phyloP scores from a whole-genome alignment of 2,797 vertebrate species.

The Acanthurus lineatus region DNA sequence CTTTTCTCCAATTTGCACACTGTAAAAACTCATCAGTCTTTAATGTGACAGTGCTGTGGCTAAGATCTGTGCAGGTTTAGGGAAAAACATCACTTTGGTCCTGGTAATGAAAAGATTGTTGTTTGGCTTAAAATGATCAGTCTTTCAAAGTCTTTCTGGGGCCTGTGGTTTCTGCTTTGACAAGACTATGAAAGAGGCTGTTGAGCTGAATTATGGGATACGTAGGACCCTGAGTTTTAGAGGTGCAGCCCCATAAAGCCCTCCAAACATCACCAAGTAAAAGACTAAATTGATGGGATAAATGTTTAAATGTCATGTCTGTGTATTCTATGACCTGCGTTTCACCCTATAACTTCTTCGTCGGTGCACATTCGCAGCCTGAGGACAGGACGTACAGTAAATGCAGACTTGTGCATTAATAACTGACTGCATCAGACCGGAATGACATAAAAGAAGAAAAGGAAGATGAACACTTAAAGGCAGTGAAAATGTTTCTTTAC shows the following conservation, averaged over 20 bases:
- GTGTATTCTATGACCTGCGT: not conserved
- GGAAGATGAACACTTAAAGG: slow-evolving; percentile 1
- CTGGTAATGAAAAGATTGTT: no score
- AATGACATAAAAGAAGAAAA: slow-evolving; percentile 25
- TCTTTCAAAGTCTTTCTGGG: no score
- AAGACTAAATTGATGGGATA: slow-evolving; percentile 1
- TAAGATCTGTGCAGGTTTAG: no score
- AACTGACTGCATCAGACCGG: not conserved
- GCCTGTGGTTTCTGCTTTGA: no score
- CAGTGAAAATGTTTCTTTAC: not conserved
- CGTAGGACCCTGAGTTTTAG: not conserved
- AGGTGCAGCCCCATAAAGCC: not conserved
- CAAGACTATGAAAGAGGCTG: not conserved
- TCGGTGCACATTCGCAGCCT: slow-evolving; percentile 39
- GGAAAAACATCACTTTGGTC: no score
- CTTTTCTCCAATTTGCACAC: no score
- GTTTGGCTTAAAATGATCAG: no score
- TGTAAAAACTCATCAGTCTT: no score
- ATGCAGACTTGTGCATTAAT: slow-evolving; percentile 32
- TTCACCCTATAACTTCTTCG: slow-evolving; percentile 24
- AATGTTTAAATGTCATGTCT: slow-evolving; percentile 10
- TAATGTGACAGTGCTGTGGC: no score
- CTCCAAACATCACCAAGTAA: not conserved
- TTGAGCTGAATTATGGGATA: slow-evolving; percentile 5
- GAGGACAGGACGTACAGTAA: slow-evolving; percentile 27